Evolutionary conservation across 2,888 invertebrate genomes (phyloP).

Genomic region (Pterostichus niger): DNA sequence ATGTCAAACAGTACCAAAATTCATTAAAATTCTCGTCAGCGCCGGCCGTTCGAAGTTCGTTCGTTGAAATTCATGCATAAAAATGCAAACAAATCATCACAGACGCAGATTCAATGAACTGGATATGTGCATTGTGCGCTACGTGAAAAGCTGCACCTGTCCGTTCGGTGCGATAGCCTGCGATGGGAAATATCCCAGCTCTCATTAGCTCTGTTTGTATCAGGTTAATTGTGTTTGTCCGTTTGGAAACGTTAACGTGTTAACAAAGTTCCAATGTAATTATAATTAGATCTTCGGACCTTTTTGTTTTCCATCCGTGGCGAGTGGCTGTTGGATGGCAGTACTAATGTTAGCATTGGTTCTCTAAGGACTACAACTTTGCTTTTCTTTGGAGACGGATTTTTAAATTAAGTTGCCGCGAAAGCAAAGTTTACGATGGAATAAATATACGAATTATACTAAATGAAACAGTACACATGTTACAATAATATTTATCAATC

Average conservation of each 20-base stretch:
- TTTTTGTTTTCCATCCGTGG: conserved; percentile 54
- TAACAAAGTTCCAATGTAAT: conserved; percentile 64
- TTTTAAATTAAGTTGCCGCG: conserved; percentile 40
- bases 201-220: conserved; percentile 52
- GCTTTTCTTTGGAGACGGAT: conserved; percentile 35
- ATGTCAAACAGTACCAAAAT: conserved; percentile 13
- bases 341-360: background rate
- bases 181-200: conserved; percentile 13
- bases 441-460: background rate
- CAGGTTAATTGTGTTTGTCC: conserved; percentile 59
- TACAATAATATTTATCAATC: no score
- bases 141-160: background rate
- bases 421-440: conserved; percentile 42
- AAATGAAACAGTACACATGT: no score
- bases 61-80: conserved; percentile 45
- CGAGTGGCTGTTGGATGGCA: conserved; percentile 31
- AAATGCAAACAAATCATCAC: conserved; percentile 53
- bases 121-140: conserved; percentile 9
- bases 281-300: conserved; percentile 57
- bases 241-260: conserved; percentile 61
- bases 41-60: background rate
- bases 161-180: background rate
- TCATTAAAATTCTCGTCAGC: conserved; percentile 48
- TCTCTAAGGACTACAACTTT: conserved; percentile 55
- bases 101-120: conserved; percentile 45